Evolutionary conservation across 2,888 invertebrate species (phyloP), one percentile per base, ranked within the genome.

Genomic region (Chesias legatella): DNA sequence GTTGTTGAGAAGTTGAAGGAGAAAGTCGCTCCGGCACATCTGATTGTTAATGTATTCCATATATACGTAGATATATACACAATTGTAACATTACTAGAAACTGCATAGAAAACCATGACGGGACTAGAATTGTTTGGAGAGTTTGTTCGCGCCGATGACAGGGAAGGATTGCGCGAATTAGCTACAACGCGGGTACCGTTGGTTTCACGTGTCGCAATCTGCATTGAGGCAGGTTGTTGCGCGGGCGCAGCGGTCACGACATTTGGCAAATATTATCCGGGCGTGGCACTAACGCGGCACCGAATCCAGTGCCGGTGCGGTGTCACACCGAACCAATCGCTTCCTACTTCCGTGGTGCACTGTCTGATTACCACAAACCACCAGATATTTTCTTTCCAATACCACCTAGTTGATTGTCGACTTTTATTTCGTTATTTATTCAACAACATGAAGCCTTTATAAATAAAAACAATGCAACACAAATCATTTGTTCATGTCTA

Each of bases 171-270:
- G 64, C 64, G 60, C 67, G 63, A 69, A 73, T 74, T 75, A 59
- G 64, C 66, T 79, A 74, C 72, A 73, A 79, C 78, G 79, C 79
- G 72, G 78, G 72, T 79, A 82, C 80, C 79, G 80, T 82, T 83
- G 73, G 71, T 69, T 75, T 79, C 76, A 79, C 79, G 81, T 78
- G 72, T 75, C 75, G 71, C 77, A 79, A 85, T 82, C 80, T 79
- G 72, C 81, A 81, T 81, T 82, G 79, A 78, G 70, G 68, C 67
- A 61, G 72, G 69, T 60, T 70, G 56, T 36, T 70, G 76, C 74
- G 79, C 82, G 79, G 70, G 76, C 74, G 79, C 82, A 79, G 66
- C 77, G 75, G 86, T 88, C 86, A 88, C 86, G 86, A 88, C 86
- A 75, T 79, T 83, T 83, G 80, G 85, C 82, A 79, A 86, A 84